Conservation (phyloP, 2,888 invertebrate genomes). For the Chloroclystis v-ata region DNA sequence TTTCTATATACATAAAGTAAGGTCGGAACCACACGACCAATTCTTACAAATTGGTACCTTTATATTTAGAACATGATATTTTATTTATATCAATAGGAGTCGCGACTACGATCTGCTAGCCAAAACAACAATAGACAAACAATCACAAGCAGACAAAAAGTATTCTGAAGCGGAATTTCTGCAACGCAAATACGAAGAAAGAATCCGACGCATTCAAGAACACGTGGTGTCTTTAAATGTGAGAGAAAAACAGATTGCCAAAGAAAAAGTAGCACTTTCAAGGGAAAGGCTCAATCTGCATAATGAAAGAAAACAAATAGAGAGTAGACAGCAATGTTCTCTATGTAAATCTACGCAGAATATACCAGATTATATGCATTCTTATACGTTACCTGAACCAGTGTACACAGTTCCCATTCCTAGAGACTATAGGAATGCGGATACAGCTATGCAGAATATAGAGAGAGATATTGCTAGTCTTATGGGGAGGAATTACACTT, state of each 20-base stretch:
- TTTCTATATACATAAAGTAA: no score
- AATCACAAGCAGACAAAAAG: slow-evolving; percentile 77
- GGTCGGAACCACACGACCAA: no score
- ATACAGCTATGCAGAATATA: slow-evolving; percentile 53
- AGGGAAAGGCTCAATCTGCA: slow-evolving; percentile 78
- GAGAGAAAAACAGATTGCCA: slow-evolving; percentile 79
- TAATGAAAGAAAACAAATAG: slow-evolving; percentile 71
- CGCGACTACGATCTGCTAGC: slow-evolving; percentile 74
- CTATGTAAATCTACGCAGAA: slow-evolving; percentile 59
- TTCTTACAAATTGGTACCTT: not conserved
- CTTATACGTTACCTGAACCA: slow-evolving; percentile 44
- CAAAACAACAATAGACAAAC: slow-evolving; percentile 78
- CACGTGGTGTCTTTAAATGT: slow-evolving; percentile 74
- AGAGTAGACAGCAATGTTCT: slow-evolving; percentile 61
- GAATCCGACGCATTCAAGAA: slow-evolving; percentile 76
- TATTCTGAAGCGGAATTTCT: slow-evolving; percentile 75
- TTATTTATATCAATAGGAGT: slow-evolving; percentile 40
- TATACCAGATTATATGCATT: slow-evolving; percentile 37
- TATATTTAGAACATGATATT: not conserved
- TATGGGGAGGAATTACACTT: slow-evolving; percentile 50
- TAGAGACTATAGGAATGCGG: slow-evolving; percentile 49
- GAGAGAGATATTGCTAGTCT: slow-evolving; percentile 64
- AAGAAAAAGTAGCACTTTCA: slow-evolving; percentile 79
- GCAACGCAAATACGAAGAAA: slow-evolving; percentile 76
- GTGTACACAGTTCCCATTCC: slow-evolving; percentile 47